Evolutionary conservation across 2,797 vertebrate species (phyloP).

Genomic region (Delichon dasypus): DNA sequence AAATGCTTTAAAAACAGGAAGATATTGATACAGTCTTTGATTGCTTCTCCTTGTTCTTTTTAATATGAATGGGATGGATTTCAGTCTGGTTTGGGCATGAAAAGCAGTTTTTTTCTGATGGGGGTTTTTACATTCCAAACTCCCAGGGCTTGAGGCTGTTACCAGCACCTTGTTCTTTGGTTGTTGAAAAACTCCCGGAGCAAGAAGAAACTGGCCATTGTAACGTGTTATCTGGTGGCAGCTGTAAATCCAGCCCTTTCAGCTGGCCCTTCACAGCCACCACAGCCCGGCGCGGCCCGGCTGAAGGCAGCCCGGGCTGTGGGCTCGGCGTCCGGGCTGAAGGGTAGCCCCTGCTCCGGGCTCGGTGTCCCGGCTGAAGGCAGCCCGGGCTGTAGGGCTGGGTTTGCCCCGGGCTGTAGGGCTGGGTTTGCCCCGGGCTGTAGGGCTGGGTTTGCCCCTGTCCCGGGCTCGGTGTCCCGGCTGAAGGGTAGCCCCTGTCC

Average conservation of each 20-base stretch:
- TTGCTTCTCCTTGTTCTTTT: not conserved
- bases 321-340: too few relatives aligned
- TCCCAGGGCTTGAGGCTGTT: accelerated
- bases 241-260: not conserved
- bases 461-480: too few relatives aligned
- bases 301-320: too few relatives aligned
- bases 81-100: not conserved
- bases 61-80: too few relatives aligned
- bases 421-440: too few relatives aligned
- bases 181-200: not conserved
- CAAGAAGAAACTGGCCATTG: not conserved
- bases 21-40: not conserved
- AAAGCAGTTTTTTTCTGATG: not conserved
- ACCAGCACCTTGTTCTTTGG: accelerated
- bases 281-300: accelerated
- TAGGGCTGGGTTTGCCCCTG: too few relatives aligned
- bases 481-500: too few relatives aligned
- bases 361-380: too few relatives aligned
- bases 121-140: not conserved
- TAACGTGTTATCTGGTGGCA: not conserved
- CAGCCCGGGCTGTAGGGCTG: too few relatives aligned
- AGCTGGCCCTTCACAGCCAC: too few relatives aligned
- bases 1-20: not conserved
- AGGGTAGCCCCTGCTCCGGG: too few relatives aligned
- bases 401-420: too few relatives aligned